Conservation (phyloP, 2,113 vertebrate species). For the Neodon shergylaensis region DNA sequence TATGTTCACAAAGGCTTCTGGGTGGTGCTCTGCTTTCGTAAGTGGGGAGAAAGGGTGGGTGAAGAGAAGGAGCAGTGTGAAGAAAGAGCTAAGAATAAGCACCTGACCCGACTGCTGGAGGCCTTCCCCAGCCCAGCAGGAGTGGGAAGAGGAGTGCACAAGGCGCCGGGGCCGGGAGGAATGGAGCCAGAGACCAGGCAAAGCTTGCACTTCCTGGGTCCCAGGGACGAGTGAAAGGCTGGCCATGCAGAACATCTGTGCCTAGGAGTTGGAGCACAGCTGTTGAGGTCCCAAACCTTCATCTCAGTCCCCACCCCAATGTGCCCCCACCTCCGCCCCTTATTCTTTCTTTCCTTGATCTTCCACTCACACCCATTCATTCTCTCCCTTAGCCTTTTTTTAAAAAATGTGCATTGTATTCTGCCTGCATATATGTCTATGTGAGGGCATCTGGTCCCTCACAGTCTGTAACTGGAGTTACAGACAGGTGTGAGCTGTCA, state of each 20-base stretch:
- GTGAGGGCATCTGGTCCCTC: background rate
- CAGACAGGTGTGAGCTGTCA: background rate
- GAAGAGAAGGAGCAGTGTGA: conserved; percentile 26
- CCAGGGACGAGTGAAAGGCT: background rate
- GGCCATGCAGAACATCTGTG: background rate
- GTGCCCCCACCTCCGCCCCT: too few relatives aligned
- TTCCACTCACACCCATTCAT: background rate
- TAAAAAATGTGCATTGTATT: background rate
- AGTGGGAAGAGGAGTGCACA: background rate
- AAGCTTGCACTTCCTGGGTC: background rate
- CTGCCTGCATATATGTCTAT: background rate
- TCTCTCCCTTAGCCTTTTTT: background rate
- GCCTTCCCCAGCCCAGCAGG: conserved; percentile 8
- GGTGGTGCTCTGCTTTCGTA: background rate
- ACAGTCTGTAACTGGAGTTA: background rate
- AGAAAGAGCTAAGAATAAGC: conserved; percentile 70
- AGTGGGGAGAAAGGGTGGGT: background rate
- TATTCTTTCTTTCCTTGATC: background rate
- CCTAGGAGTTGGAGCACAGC: background rate
- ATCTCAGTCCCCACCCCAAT: background rate
- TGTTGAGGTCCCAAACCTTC: background rate
- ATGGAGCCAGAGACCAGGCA: background rate
- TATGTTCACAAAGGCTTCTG: conserved; percentile 20
- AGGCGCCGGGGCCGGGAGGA: background rate
- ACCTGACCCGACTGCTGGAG: conserved; percentile 18